Evolutionary conservation across 2,888 invertebrate species (phyloP), one percentile per base, ranked within the genome.

Genomic region (Agriopis marginaria): DNA sequence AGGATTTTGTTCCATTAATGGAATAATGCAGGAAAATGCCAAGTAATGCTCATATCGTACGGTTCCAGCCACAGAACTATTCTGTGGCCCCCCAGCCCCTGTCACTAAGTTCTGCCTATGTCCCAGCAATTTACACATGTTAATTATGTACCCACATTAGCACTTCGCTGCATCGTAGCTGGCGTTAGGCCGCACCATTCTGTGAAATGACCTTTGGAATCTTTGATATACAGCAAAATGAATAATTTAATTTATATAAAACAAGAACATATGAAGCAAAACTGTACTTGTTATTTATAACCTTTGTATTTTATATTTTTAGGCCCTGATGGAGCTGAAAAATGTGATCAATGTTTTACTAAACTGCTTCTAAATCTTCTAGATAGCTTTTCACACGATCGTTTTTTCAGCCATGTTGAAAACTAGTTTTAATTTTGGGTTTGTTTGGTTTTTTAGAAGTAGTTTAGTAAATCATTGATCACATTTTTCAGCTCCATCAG

Each of bases 71-170:
- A n/a, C n/a, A n/a, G n/a, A n/a, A n/a, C n/a, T n/a, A n/a, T n/a
- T n/a, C n/a, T n/a, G n/a, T n/a, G n/a, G n/a, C n/a, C n/a, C 45
- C 45, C 45, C 32, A 32, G 23, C 42, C 11, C 40, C 23, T 42
- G 42, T 32, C n/a, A 14, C 32, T 51, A 32, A 45, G 14, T 59
- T 23, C 55, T 54, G n/a, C 3, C 14, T 49, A 0, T 61, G 23
- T 40, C 23, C 45, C 45, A 39, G 40, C 60, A 40, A 66, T 66
- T 65, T 45, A 53, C 62, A 60, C 63, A 63, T 62, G 72, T 75
- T 75, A 65, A 71, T 71, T 72, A 73, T 77, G 69, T 68, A 74
- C 68, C 60, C 63, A 10, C 66, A 72, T 75, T 70, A 75, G 71
- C 75, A 76, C 70, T 73, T 63, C 64, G 56, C 54, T 71, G 54